These are phyloP conservation scores for Oryzias sinensis DNA, from an alignment of 2,797 vertebrate genomes.

Conservation along the genomic window DNA sequence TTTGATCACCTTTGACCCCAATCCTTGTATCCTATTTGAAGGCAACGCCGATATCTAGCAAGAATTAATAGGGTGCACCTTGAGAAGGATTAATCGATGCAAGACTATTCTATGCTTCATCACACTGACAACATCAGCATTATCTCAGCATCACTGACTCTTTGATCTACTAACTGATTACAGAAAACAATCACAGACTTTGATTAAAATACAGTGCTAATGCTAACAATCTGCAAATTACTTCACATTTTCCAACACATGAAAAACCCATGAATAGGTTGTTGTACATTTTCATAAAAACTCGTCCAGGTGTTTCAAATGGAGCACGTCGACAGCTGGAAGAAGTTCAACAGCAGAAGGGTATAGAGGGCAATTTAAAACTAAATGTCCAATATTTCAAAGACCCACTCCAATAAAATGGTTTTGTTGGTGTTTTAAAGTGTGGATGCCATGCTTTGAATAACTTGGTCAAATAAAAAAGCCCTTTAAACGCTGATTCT, in stretches of 20 bases:
- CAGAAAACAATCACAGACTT: slow-evolving; percentile 59
- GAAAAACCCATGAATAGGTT: slow-evolving; percentile 52
- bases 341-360: slow-evolving; percentile 32
- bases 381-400: slow-evolving; percentile 3
- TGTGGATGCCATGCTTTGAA: too few species aligned
- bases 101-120: slow-evolving; percentile 46
- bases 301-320: too few species aligned
- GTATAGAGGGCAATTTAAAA: slow-evolving; percentile 14
- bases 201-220: slow-evolving; percentile 64
- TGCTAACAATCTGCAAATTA: slow-evolving; percentile 49
- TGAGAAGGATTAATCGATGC: slow-evolving; percentile 47
- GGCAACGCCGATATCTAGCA: slow-evolving; percentile 38
- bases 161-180: slow-evolving; percentile 51
- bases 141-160: slow-evolving; percentile 51
- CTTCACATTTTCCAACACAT: slow-evolving; percentile 53
- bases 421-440: too few species aligned
- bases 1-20: slow-evolving; percentile 44
- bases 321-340: slow-evolving; percentile 16
- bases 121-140: slow-evolving; percentile 37
- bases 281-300: slow-evolving; percentile 47
- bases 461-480: too few species aligned
- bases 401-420: too few species aligned
- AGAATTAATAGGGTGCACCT: slow-evolving; percentile 47
- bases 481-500: too few species aligned
- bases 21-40: slow-evolving; percentile 24